Conservation (phyloP, 2,797 vertebrate species). For the Spondyliosoma cantharus region DNA sequence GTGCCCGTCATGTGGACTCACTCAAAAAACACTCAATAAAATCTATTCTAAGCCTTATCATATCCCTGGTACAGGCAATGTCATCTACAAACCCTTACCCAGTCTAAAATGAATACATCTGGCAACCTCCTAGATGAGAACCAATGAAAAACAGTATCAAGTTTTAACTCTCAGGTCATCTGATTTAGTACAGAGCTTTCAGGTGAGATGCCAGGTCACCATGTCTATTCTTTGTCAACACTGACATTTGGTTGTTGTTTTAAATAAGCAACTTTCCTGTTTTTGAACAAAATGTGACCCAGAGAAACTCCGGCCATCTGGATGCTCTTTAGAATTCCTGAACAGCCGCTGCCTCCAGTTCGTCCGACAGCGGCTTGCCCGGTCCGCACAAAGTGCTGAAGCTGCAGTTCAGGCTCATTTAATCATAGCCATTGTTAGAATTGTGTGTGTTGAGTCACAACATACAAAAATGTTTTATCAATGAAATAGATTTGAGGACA, state of each 20-base stretch:
- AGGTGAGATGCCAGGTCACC: not conserved
- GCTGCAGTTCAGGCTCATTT: slow-evolving; percentile 31
- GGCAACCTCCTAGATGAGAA: no score
- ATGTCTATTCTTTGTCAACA: not conserved
- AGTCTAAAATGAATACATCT: no score
- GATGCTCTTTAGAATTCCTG: slow-evolving; percentile 18
- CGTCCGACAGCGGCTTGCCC: not conserved
- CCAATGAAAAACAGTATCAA: no score
- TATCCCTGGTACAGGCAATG: no score
- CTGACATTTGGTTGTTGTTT: slow-evolving; percentile 12
- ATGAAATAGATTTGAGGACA: not conserved
- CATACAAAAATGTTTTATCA: not conserved
- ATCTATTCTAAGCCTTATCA: no score
- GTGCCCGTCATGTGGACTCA: no score
- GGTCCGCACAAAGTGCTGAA: slow-evolving; percentile 5
- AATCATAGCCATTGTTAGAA: not conserved
- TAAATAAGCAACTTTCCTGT: slow-evolving; percentile 21
- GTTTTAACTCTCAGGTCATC: not conserved
- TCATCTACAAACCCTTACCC: no score
- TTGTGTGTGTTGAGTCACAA: not conserved
- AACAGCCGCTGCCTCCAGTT: slow-evolving; percentile 14
- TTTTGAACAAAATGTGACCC: slow-evolving; percentile 23
- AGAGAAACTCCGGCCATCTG: slow-evolving; percentile 30
- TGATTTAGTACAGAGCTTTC: slow-evolving; percentile 6
- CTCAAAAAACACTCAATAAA: no score